A percentile compares a stretch with the other conserved stretches of the same genome.
phyloP scores from a whole-genome alignment of 2,888 invertebrate species.

The Scaptomyza polygonia region DNA sequence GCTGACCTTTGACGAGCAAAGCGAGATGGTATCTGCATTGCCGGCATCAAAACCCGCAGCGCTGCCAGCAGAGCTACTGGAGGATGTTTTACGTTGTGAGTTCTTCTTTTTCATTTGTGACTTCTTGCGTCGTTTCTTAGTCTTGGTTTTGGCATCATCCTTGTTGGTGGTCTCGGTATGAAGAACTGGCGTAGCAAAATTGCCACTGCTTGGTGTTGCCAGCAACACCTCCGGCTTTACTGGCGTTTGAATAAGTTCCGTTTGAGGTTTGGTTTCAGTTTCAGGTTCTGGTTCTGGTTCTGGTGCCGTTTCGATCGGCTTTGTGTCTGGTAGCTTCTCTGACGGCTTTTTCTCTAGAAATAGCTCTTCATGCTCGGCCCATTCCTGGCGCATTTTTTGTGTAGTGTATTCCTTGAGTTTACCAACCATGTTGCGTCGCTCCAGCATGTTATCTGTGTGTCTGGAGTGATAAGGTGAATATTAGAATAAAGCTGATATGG shows the following conservation, averaged over 20 bases:
- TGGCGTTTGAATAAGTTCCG: not conserved
- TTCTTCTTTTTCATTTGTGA: conserved; percentile 92
- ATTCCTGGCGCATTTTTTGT: conserved; percentile 84
- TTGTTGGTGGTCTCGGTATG: conserved; percentile 84
- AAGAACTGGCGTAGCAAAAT: conserved; percentile 22
- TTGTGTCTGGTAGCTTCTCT: conserved; percentile 46
- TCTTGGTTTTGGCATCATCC: conserved; percentile 86
- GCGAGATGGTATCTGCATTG: conserved; percentile 37
- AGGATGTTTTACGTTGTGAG: conserved; percentile 88
- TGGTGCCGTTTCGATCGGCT: conserved; percentile 2
- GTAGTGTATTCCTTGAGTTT: conserved; percentile 84
- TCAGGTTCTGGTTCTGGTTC: conserved; percentile 23
- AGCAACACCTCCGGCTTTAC: conserved; percentile 8
- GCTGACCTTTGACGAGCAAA: conserved; percentile 47
- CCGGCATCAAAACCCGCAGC: conserved; percentile 63
- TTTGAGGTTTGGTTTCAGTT: conserved; percentile 8
- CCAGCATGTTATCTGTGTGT: conserved; percentile 86
- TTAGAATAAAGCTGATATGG: not conserved
- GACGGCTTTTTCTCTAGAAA: conserved; percentile 76
- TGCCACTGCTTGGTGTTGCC: not conserved
- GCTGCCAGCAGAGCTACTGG: conserved; percentile 83
- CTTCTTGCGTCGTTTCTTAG: conserved; percentile 92
- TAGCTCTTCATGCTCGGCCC: conserved; percentile 84
- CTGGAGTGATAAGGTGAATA: conserved; percentile 74
- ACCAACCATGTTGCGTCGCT: conserved; percentile 80